Evolutionary conservation across 30 jellyfish, hydroid and myxozoan genomes (phyloP).

Genomic region (Aurelia sp.): DNA sequence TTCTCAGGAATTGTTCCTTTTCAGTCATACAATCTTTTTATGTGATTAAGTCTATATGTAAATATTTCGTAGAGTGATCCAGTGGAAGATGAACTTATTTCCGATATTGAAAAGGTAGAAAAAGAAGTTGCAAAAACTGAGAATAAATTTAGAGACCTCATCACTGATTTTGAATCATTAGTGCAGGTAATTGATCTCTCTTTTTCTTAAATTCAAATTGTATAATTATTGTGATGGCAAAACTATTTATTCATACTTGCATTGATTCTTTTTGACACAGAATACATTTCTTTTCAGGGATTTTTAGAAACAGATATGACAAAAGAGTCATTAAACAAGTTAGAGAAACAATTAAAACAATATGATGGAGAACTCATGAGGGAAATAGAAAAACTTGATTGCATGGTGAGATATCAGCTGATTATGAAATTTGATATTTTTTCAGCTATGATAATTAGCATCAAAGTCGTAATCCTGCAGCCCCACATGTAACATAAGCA

Average conservation of each 20-base stretch:
- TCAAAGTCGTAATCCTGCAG: too few species aligned
- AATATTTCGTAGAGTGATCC: slow-evolving; percentile 21
- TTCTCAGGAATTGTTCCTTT: too few species aligned
- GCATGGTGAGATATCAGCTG: slow-evolving; percentile 6
- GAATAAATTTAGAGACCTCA: slow-evolving; percentile 4
- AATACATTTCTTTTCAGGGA: neutral
- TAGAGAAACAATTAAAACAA: slow-evolving; percentile 15
- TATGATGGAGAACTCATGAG: slow-evolving; percentile 25
- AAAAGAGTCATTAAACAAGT: neutral
- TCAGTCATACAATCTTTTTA: too few species aligned
- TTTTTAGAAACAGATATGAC: slow-evolving; percentile 1
- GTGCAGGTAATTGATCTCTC: slow-evolving; percentile 18
- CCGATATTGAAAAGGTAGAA: slow-evolving; percentile 7
- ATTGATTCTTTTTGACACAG: too few species aligned
- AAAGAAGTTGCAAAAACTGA: slow-evolving; percentile 23
- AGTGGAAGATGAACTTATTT: slow-evolving; percentile 21
- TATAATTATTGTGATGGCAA: too few species aligned
- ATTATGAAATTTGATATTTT: too few species aligned
- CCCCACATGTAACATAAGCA: too few species aligned
- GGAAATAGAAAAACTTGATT: slow-evolving; percentile 33
- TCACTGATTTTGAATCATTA: slow-evolving; percentile 16
- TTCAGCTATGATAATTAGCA: too few species aligned
- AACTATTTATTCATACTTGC: too few species aligned
- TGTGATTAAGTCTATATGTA: too few species aligned
- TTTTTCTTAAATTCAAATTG: too few species aligned